Percentiles rank a stretch among this genome's conserved stretches.
Conservation (phyloP, 2,797 vertebrate genomes). For the Phataginus tricuspis region DNA sequence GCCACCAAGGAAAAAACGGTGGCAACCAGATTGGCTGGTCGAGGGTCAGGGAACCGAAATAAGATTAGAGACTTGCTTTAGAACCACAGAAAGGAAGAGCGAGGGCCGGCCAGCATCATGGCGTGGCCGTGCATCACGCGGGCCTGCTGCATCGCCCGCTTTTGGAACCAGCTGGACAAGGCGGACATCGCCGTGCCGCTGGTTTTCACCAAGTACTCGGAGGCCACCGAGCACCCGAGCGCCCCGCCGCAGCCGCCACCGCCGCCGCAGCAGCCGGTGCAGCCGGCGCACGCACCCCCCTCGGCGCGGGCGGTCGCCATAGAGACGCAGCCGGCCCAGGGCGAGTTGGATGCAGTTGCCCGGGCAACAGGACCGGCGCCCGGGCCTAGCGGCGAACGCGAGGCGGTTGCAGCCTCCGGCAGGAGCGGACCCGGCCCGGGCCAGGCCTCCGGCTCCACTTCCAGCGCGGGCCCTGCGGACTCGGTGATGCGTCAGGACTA, state of each 20-base stretch:
- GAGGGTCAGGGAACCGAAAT: neutral
- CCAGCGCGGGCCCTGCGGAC: conserved; percentile 85
- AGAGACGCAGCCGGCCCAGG: conserved; percentile 90
- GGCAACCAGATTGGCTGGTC: neutral
- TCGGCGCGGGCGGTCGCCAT: conserved; percentile 88
- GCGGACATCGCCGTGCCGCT: conserved; percentile 97
- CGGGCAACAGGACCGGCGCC: conserved; percentile 77
- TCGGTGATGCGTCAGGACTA: conserved; percentile 98
- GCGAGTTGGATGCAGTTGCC: conserved; percentile 82
- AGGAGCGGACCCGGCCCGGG: conserved; percentile 62
- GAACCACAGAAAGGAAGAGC: neutral
- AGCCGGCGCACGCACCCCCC: conserved; percentile 81
- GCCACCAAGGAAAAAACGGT: neutral
- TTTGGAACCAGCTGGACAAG: conserved; percentile 99
- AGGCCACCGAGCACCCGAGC: conserved; percentile 90
- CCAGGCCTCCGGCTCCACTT: conserved; percentile 63
- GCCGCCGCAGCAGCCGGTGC: conserved; percentile 71
- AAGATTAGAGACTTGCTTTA: conserved; percentile 30
- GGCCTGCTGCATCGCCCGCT: conserved; percentile 98
- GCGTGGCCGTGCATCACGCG: conserved; percentile 99
- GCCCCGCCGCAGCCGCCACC: conserved; percentile 87
- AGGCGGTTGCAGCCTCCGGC: conserved; percentile 67
- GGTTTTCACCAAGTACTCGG: conserved; percentile 96
- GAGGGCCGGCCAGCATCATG: conserved; percentile 85
- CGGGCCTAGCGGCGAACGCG: conserved; percentile 70